These are phyloP conservation scores for Pseudorasbora parva DNA, from an alignment of 2,113 vertebrate species.

Conservation along the genomic window DNA sequence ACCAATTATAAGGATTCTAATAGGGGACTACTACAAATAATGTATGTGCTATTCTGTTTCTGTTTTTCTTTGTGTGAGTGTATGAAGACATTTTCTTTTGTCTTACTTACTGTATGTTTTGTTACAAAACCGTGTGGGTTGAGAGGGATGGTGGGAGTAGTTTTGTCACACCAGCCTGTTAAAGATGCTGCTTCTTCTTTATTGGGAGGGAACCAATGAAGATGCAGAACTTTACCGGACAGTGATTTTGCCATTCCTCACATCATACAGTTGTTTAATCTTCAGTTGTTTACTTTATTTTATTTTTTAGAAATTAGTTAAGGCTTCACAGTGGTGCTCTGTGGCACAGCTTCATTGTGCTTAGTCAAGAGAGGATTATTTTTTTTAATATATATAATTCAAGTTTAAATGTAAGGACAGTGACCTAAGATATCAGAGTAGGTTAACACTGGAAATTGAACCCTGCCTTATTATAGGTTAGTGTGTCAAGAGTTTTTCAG, in stretches of 20 bases:
- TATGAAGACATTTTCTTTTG: slow-evolving; percentile 66
- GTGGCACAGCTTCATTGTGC: slow-evolving; percentile 27
- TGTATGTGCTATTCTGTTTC: slow-evolving; percentile 66
- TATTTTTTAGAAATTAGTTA: slow-evolving; percentile 64
- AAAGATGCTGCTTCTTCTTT: slow-evolving; percentile 68
- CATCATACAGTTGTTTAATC: slow-evolving; percentile 56
- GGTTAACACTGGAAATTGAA: slow-evolving; percentile 35
- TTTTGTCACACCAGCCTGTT: slow-evolving; percentile 59
- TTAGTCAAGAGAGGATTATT: not conserved
- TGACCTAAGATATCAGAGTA: slow-evolving; percentile 19
- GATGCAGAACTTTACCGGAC: slow-evolving; percentile 64
- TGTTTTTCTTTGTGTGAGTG: slow-evolving; percentile 61
- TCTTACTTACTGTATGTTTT: slow-evolving; percentile 60
- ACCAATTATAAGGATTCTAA: slow-evolving; percentile 64
- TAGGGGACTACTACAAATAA: slow-evolving; percentile 59
- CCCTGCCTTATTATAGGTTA: slow-evolving; percentile 41
- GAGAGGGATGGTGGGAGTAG: slow-evolving; percentile 54
- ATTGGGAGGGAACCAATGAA: slow-evolving; percentile 76
- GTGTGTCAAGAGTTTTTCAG: slow-evolving; percentile 20
- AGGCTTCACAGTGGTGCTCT: slow-evolving; percentile 55
- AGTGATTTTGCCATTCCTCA: slow-evolving; percentile 62
- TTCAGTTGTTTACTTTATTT: slow-evolving; percentile 65
- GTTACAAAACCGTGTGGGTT: slow-evolving; percentile 54
- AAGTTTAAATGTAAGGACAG: not conserved
- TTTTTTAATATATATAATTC: slow-evolving; percentile 22